Percentiles rank a stretch among this genome's conserved stretches.
These are phyloP conservation scores for Chrysina gloriosa DNA, from an alignment of 2,888 invertebrate species.

Conservation along the genomic window DNA sequence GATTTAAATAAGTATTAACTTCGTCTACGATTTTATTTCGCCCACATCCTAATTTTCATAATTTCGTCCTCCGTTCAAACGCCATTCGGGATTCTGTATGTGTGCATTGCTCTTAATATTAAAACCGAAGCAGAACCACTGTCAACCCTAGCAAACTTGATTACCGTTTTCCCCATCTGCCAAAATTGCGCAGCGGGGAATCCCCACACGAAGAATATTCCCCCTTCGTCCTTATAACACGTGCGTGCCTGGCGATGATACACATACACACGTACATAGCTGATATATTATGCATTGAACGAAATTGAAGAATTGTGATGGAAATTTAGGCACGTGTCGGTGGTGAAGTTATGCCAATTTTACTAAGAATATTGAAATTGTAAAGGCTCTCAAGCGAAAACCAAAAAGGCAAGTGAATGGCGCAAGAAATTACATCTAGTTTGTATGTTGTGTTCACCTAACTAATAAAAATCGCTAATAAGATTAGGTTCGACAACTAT, in stretches of 20 bases:
- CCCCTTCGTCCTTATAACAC: conserved; percentile 1
- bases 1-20: not conserved
- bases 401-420: no score
- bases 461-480: no score
- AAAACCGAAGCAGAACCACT: conserved; percentile 17
- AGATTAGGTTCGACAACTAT: no score
- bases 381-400: no score
- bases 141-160: conserved; percentile 21
- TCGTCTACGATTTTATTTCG: not conserved
- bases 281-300: no score
- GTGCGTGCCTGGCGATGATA: not conserved
- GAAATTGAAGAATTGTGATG: conserved; percentile 3
- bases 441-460: no score
- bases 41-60: not conserved
- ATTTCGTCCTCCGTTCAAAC: conserved; percentile 1
- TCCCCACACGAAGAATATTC: conserved; percentile 11
- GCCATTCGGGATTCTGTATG: conserved; percentile 3
- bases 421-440: no score
- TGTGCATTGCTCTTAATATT: conserved; percentile 8
- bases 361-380: no score
- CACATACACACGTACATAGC: not conserved
- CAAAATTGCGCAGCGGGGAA: conserved; percentile 5
- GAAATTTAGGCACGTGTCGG: no score
- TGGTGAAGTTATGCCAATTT: not conserved
- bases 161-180: conserved; percentile 13